phyloP scores from a whole-genome alignment of 2,888 invertebrate species.

The Trachelus tabidus region DNA sequence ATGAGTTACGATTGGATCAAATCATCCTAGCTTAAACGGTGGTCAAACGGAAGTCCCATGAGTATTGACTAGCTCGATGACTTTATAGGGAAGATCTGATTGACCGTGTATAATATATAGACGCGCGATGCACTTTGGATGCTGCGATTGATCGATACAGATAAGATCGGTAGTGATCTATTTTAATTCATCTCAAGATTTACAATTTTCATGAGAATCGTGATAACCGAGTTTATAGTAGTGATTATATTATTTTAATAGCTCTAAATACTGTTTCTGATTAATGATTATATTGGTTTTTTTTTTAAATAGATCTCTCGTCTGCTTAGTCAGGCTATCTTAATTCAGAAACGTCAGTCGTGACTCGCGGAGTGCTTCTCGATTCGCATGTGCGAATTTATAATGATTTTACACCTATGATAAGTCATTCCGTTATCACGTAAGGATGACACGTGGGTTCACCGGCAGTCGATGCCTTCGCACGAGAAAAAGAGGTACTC shows the following conservation, averaged over 20 bases:
- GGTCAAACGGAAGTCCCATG: neutral
- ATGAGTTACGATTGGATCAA: neutral
- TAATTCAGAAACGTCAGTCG: neutral
- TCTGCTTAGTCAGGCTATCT: neutral
- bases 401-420: neutral
- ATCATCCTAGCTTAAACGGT: neutral
- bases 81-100: neutral
- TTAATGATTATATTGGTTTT: neutral
- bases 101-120: neutral
- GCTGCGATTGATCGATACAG: neutral
- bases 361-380: neutral
- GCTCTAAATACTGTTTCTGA: neutral
- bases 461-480: neutral
- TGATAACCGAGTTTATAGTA: neutral
- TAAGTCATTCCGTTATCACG: neutral
- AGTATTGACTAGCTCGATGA: neutral
- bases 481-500: neutral
- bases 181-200: neutral
- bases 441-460: neutral
- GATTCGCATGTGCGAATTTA: neutral
- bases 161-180: neutral
- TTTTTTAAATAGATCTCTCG: neutral
- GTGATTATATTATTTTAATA: neutral
- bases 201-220: neutral
- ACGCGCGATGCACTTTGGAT: neutral